Conservation (phyloP, 2,797 vertebrate species). For the Poecilia gillii region DNA sequence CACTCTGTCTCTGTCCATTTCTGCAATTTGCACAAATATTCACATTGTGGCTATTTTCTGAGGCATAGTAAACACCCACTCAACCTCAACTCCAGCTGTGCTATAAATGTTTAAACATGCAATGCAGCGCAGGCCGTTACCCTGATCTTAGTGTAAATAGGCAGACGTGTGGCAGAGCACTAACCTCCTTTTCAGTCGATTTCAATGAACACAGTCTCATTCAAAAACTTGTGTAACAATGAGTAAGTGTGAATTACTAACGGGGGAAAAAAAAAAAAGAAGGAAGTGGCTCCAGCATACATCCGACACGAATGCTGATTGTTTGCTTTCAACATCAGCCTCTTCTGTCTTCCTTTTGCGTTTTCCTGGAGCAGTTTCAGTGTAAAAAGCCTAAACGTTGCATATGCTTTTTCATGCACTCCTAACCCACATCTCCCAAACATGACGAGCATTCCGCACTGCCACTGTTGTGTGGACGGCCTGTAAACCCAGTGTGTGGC, state of each 20-base stretch:
- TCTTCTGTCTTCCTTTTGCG: background rate
- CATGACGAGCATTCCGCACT: slow-evolving; percentile 55
- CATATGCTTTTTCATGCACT: slow-evolving; percentile 24
- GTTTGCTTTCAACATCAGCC: slow-evolving; percentile 35
- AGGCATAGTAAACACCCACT: slow-evolving; percentile 32
- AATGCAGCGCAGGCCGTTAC: slow-evolving; percentile 15
- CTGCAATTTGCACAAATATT: slow-evolving; percentile 29
- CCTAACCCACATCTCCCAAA: slow-evolving; percentile 35
- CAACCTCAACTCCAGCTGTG: slow-evolving; percentile 4
- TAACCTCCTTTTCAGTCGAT: background rate
- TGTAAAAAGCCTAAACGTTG: slow-evolving; percentile 11
- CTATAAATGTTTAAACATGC: slow-evolving; percentile 29
- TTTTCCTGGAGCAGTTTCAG: background rate
- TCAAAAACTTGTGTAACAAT: slow-evolving; percentile 30
- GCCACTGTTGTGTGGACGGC: slow-evolving; percentile 54
- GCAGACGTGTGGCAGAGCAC: slow-evolving; percentile 19
- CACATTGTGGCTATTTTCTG: slow-evolving; percentile 26
- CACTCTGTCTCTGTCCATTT: slow-evolving; percentile 26
- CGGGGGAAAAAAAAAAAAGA: slow-evolving; percentile 40
- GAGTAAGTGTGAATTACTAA: slow-evolving; percentile 33
- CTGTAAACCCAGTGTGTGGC: slow-evolving; percentile 57
- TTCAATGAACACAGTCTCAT: slow-evolving; percentile 33
- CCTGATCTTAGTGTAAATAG: slow-evolving; percentile 41
- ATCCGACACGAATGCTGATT: slow-evolving; percentile 36
- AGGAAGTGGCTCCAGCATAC: slow-evolving; percentile 38